Conservation (phyloP, 2,797 vertebrate genomes). For the Tangara arthus region DNA sequence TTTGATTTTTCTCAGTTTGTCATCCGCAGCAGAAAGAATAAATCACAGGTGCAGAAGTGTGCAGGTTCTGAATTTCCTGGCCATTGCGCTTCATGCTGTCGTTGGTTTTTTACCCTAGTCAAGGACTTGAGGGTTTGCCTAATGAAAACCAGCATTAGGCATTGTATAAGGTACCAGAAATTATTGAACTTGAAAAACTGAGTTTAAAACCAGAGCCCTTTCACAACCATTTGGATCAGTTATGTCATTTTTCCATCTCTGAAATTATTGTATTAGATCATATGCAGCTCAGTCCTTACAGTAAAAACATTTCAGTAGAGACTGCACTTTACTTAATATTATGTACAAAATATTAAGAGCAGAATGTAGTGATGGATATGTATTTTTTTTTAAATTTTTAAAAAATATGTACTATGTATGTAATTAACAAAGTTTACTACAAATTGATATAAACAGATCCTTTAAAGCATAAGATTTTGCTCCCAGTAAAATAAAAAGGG, state of each 20-base stretch:
- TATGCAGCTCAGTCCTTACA: background rate
- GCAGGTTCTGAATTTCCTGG: background rate
- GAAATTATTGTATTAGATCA: background rate
- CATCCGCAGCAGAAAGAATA: background rate
- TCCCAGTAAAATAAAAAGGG: background rate
- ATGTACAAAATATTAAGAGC: background rate
- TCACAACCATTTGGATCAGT: background rate
- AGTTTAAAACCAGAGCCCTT: background rate
- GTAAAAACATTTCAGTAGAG: background rate
- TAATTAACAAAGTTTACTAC: background rate
- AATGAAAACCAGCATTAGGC: background rate
- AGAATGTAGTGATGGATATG: rapidly evolving
- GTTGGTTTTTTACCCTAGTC: background rate
- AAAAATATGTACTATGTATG: rapidly evolving
- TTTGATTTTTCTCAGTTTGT: conserved; percentile 26
- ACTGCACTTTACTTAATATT: background rate
- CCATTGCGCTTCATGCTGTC: background rate
- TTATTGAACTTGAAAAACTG: background rate
- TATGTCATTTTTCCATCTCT: background rate
- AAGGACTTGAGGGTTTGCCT: background rate
- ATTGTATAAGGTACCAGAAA: background rate
- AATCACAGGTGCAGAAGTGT: background rate
- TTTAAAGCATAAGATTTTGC: background rate
- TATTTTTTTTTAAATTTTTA: background rate
- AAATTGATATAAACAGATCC: background rate